Percentiles rank a stretch among this genome's conserved stretches.
These are phyloP conservation scores for Zele albiditarsus DNA, from an alignment of 2,888 invertebrate species.

Conservation along the genomic window DNA sequence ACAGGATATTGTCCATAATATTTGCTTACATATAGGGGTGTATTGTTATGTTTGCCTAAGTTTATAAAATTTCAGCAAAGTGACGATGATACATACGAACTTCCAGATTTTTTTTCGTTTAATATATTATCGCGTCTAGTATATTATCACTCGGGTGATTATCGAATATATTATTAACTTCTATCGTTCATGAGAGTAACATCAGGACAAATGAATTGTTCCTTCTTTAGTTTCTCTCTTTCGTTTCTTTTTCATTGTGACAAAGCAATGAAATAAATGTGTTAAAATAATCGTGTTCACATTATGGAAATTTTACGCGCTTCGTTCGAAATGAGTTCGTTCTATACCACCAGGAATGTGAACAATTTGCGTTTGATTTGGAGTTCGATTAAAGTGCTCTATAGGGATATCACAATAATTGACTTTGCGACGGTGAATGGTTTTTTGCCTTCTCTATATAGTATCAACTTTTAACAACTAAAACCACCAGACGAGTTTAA, in stretches of 20 bases:
- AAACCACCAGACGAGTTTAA: conserved; percentile 43
- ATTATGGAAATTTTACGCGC: conserved; percentile 41
- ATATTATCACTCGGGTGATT: too few relatives aligned
- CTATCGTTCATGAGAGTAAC: too few relatives aligned
- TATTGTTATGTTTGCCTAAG: background rate
- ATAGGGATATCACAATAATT: conserved; percentile 41
- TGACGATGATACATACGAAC: background rate
- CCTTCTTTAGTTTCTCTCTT: background rate
- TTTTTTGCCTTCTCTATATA: conserved; percentile 38
- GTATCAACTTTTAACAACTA: conserved; percentile 38
- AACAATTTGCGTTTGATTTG: conserved; percentile 42
- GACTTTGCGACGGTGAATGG: conserved; percentile 37
- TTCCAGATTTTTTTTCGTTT: background rate
- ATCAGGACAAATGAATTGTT: too few relatives aligned
- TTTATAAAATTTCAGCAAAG: background rate
- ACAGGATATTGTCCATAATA: background rate
- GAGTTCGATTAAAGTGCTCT: conserved; percentile 42
- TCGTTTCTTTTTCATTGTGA: background rate
- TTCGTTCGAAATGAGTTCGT: conserved; percentile 42
- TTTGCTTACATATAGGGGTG: background rate
- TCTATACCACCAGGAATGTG: conserved; percentile 40
- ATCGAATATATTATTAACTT: too few relatives aligned
- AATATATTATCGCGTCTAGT: too few relatives aligned
- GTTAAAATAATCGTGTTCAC: conserved; percentile 28
- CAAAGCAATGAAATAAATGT: conserved; percentile 12